Base-by-base conservation (phyloP, 2,113 vertebrate genomes). In the Microcebus jonahi region DNA sequence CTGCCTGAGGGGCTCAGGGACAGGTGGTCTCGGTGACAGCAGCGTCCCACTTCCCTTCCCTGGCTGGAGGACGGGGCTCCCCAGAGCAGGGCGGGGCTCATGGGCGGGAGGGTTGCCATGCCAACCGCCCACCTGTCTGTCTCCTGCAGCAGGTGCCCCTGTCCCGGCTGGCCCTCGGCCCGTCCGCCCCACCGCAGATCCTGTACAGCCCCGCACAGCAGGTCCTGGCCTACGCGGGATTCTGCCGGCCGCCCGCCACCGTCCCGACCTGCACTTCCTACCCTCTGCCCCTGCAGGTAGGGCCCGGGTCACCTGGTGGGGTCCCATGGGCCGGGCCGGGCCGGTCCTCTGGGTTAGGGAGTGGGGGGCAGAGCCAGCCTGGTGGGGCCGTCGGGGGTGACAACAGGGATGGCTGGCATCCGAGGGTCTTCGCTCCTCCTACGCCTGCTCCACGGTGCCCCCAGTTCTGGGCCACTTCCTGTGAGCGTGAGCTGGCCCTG, bases 191-290 rank as follows among this genome's bases (percentile, higher is more conserved):
- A 2, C 99, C 99, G 65, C 99, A 99, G 98, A 99, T 99, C 96
- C 98, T 99, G 70, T 99, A 99, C 98, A 99, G 99, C 96, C 99
- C 99, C 0, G 98, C 99, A 9, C 99, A 99, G 97, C 99, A 99
- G 97, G 98, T 99, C 98, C 97, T 99, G 96, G 99, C 99, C 6
- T 99, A 99, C 0, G 31, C 99, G 0, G 99, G 99, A 5, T 99
- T 99, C 98, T 99, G 99, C 90, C 99, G 99, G 0, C 95, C 98
- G 0, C 97, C 99, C 0, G 98, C 99, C 48, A 34, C 98, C 1
- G 98, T 99, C 57, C 99, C 99, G 0, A 97, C 99, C 0, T 99
- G 99, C 95, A 98, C 99, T 1, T 99, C 99, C 97, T 99, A 99
- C 85, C 99, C 99, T 0, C 76, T 99, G 25, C 98, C 99, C 20